Evolutionary conservation across 2,113 vertebrate species (phyloP), one percentile per base, ranked within the genome.

Genomic region (Osmerus eperlanus): DNA sequence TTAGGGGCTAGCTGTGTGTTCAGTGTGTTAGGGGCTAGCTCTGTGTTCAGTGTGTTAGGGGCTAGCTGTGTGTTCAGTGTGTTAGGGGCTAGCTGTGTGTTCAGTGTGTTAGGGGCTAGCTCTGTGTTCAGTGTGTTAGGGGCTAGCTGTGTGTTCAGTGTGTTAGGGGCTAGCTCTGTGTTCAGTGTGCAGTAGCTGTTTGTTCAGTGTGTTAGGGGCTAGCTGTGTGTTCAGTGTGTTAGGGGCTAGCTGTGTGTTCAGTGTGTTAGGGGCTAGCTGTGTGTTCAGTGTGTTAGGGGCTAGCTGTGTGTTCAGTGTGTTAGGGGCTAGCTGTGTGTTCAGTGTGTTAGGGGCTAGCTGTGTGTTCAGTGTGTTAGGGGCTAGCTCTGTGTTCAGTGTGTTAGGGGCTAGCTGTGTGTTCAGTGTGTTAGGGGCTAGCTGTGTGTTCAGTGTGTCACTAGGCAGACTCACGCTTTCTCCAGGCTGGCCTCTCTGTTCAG

Each of bases 401-500:
- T 21, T 21, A 21, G 21, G 21, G 21, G 21, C 21, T 21, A 21
- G 21, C 21, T 21, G 0, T 21, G 21, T 21, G 21, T 21, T 21
- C 21, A 21, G 21, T 69, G 32, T 23, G 8, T 21, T 23, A 28
- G n/a, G 19, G 23, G n/a, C 23, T 61, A 61, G 59, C 19, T 4
- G 41, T 70, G 68, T 76, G 32, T 36, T 36, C 32, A 36, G 56
- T 69, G 9, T 54, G n/a, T 69, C 68, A 12, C 53, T 54, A 13
- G 9, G 12, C 16, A 54, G 12, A 94, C 97, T 97, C 93, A 99
- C 97, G 93, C 97, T 91, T 99, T 99, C 86, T 98, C 93, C 90
- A 99, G 93, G 91, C 94, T 95, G 0, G 94, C 93, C 0, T 99
- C 96, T 87, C 97, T 94, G 59, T 96, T 97, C 90, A 97, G 95